Evolutionary conservation across 2,888 invertebrate species (phyloP).

Genomic region (Zaprionus bogoriensis): DNA sequence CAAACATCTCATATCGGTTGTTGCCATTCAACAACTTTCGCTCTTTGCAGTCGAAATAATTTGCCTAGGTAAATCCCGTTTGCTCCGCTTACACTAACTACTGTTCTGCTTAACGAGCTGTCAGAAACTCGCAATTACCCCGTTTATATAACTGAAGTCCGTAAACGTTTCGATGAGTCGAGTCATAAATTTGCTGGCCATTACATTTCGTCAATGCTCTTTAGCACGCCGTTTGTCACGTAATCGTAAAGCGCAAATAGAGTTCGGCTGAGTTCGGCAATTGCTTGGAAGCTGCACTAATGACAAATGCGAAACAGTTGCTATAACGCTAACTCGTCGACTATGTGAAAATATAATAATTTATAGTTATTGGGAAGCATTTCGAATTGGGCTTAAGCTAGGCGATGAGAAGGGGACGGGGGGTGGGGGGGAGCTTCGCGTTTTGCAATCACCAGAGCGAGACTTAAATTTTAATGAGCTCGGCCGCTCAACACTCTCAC

Average conservation of each 20-base stretch:
- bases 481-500: constrained; percentile 50
- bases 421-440: constrained; percentile 33
- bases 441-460: constrained; percentile 36
- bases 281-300: constrained; percentile 44
- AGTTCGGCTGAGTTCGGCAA: constrained; percentile 7
- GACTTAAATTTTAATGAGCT: constrained; percentile 53
- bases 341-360: constrained; percentile 38
- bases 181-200: constrained; percentile 53
- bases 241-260: constrained; percentile 55
- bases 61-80: constrained; percentile 21
- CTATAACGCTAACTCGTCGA: too few relatives aligned
- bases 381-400: constrained; percentile 56
- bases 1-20: background rate
- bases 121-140: constrained; percentile 45
- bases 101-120: constrained; percentile 37
- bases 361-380: constrained; percentile 55
- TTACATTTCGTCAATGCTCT: constrained; percentile 55
- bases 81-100: constrained; percentile 8
- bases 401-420: too few relatives aligned
- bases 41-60: background rate
- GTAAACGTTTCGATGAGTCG: constrained; percentile 9
- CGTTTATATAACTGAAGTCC: constrained; percentile 44
- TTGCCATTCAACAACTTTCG: constrained; percentile 5
- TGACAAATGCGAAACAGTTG: constrained; percentile 17
- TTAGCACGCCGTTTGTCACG: constrained; percentile 62